Percentiles rank a stretch among this genome's conserved stretches.
Evolutionary conservation across 2,113 vertebrate species (phyloP).

Genomic region (Parus major): DNA sequence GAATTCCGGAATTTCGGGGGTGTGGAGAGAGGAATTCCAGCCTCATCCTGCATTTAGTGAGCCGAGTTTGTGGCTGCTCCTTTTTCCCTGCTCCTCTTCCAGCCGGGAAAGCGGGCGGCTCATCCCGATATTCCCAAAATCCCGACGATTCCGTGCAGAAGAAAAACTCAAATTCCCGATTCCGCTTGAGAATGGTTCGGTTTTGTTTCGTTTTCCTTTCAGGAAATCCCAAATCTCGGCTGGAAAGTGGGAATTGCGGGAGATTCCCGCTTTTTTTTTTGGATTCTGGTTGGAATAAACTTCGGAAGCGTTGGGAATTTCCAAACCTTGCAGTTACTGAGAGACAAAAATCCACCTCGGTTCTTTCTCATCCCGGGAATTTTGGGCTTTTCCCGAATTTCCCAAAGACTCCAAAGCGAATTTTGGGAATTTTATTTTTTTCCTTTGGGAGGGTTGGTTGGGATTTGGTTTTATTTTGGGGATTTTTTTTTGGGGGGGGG

Average conservation of each 20-base stretch:
- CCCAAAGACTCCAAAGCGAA: slow-evolving; percentile 24
- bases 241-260: not conserved
- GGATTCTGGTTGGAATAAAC: slow-evolving; percentile 33
- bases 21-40: slow-evolving; percentile 9
- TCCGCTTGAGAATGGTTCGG: not conserved
- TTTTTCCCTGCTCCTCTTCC: slow-evolving; percentile 3
- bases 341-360: not conserved
- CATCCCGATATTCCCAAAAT: not conserved
- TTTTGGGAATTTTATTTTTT: not conserved
- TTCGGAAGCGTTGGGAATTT: not conserved
- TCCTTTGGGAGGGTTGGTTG: not conserved
- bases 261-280: not conserved
- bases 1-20: not conserved
- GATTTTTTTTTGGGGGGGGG: no score
- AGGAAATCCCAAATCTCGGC: not conserved
- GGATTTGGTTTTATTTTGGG: not conserved
- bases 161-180: not conserved
- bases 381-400: slow-evolving; percentile 12
- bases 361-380: not conserved
- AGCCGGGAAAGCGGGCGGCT: slow-evolving; percentile 14
- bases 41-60: not conserved
- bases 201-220: not conserved
- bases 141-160: not conserved
- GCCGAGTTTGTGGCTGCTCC: slow-evolving; percentile 20
- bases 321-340: not conserved